These are phyloP conservation scores for Drosophila seguyi DNA, from an alignment of 1,140 invertebrate genomes.

Conservation along the genomic window DNA sequence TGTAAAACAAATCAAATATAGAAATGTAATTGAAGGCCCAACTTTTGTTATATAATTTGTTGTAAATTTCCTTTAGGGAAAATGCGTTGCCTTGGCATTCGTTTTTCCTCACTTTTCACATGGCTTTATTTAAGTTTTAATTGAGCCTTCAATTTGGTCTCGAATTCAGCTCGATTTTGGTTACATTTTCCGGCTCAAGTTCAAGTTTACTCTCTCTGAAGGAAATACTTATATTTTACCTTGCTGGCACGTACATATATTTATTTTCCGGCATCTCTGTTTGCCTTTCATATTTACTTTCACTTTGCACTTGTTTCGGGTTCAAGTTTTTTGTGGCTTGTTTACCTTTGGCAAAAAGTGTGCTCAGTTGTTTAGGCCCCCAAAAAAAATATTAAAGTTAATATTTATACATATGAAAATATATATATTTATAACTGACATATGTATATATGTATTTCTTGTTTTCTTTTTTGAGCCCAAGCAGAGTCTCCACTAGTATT, in stretches of 20 bases:
- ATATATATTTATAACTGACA: not conserved
- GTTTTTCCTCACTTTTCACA: not conserved
- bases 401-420: not conserved
- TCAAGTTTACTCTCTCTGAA: not conserved
- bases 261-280: slow-evolving; percentile 34
- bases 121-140: slow-evolving; percentile 25
- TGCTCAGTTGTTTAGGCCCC: not conserved
- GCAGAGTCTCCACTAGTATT: slow-evolving; percentile 25
- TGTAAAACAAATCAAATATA: not conserved
- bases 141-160: slow-evolving; percentile 13
- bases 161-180: slow-evolving; percentile 4
- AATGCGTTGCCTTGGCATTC: slow-evolving; percentile 4
- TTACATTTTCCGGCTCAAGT: slow-evolving; percentile 3
- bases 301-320: slow-evolving; percentile 40
- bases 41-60: not conserved
- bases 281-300: slow-evolving; percentile 48
- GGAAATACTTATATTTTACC: slow-evolving; percentile 22
- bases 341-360: slow-evolving; percentile 38
- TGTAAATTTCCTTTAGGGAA: not conserved
- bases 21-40: not conserved
- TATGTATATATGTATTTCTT: not conserved
- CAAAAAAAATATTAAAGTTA: slow-evolving; percentile 1
- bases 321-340: slow-evolving; percentile 25
- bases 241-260: slow-evolving; percentile 20
- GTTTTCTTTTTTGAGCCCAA: too few relatives aligned